These are phyloP conservation scores for Drosophila kambysellisi DNA, from an alignment of 2,888 invertebrate genomes.

Conservation along the genomic window DNA sequence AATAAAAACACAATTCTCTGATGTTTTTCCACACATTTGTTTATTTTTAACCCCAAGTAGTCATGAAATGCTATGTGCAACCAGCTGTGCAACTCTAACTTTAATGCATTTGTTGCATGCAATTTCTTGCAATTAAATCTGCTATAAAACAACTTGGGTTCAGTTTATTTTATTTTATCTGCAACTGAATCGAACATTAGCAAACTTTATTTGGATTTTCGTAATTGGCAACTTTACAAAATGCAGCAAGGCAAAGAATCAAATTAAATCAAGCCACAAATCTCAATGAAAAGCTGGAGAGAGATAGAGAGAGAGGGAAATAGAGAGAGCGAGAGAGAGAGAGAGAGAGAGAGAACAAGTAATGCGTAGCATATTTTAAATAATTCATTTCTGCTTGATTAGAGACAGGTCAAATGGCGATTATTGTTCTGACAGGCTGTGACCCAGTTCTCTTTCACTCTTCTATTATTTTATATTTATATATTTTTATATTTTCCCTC, in stretches of 20 bases:
- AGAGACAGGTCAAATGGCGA: slow-evolving; percentile 25
- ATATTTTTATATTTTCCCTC: not conserved
- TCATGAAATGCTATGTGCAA: not conserved
- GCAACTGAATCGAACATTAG: not conserved
- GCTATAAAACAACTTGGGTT: not conserved
- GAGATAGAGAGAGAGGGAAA: too few relatives aligned
- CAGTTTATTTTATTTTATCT: not conserved
- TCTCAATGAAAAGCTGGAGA: too few relatives aligned
- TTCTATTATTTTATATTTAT: not conserved
- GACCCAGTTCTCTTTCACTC: not conserved
- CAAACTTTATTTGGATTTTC: not conserved
- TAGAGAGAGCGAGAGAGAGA: too few relatives aligned
- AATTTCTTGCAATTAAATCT: not conserved
- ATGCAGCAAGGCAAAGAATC: too few relatives aligned
- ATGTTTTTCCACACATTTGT: not conserved
- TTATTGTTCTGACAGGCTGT: not conserved
- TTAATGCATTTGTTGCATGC: not conserved
- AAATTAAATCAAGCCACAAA: too few relatives aligned
- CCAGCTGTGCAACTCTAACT: not conserved
- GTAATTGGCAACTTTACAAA: not conserved
- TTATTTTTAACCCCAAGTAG: not conserved
- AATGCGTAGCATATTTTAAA: slow-evolving; percentile 30
- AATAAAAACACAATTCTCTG: not conserved
- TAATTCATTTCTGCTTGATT: slow-evolving; percentile 55
- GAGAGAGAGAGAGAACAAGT: not conserved